A percentile compares a stretch with the other conserved stretches of the same genome.
Conservation (phyloP, 2,113 vertebrate species). For the Echinops telfairi region DNA sequence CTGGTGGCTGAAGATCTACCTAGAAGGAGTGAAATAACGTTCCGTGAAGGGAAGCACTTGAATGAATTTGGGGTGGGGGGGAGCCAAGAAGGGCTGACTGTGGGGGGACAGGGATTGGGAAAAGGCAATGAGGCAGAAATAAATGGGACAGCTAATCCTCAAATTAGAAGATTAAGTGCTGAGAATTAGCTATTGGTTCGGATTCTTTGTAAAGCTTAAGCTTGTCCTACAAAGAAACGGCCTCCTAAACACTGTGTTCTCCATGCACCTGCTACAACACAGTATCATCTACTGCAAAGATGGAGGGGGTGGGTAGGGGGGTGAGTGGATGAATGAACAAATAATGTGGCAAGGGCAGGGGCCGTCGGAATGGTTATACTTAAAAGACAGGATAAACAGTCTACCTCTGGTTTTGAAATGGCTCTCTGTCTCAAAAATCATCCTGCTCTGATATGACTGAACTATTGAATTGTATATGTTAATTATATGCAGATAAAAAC, state of each 20-base stretch:
- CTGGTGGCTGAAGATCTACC: slow-evolving; percentile 73
- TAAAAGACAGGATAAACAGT: not conserved
- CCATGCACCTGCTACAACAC: not conserved
- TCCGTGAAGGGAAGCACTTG: not conserved
- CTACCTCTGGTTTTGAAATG: slow-evolving; percentile 13
- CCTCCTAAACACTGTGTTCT: not conserved
- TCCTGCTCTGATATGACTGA: not conserved
- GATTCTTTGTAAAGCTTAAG: not conserved
- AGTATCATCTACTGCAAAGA: not conserved
- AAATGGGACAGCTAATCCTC: not conserved
- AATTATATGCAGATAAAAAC: no score
- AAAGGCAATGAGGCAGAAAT: not conserved
- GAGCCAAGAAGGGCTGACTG: not conserved
- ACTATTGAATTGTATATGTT: no score
- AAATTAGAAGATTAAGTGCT: not conserved
- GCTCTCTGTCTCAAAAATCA: slow-evolving; percentile 38
- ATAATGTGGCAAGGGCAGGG: not conserved
- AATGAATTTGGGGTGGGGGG: not conserved
- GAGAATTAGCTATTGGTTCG: not conserved
- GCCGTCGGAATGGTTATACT: not conserved
- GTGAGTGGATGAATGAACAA: not conserved
- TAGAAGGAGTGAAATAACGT: not conserved
- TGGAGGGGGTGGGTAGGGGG: not conserved
- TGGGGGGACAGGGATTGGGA: not conserved
- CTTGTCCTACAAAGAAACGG: not conserved